Base-by-base conservation (phyloP, 2,797 vertebrate species). In the Microcaecilia unicolor region DNA sequence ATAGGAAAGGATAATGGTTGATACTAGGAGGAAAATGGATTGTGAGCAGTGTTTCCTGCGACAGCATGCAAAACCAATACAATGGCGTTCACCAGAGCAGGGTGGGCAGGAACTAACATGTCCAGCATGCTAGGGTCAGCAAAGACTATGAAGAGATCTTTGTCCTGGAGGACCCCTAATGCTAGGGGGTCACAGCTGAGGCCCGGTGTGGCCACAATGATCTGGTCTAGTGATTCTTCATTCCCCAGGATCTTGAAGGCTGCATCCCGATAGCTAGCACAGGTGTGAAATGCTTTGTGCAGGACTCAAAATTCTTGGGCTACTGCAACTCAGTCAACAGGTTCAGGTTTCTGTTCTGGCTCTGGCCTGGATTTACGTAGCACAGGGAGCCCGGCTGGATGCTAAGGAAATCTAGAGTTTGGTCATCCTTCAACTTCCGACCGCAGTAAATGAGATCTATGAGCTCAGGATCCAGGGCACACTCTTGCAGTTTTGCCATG, bases 61-160 rank as follows among this genome's bases (percentile, higher is more conserved):
- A 98, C 93, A 0, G 95, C 97, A 59, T 97, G 93, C 33, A 98
- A 76, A 19, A 98, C 90, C 48, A 99, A 58, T 51, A 98, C 80
- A 16, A 98, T 95, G 55, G 94, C 94, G 1, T 92, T 98, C 59
- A 98, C 92, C 3, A 99, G 76, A 0, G 93, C 90, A 0, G 96
- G 96, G 55, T 98, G 95, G 9, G 91, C 58, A 3, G 75, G 69
- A 27, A 82, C 71, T 22, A 83, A 34, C 94, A 85, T 78, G 43
- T 99, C 96, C 35, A 99, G 67, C 88, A 98, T 93, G 72, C 24
- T 88, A 2, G 96, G 95, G 64, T 99, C 96, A 25, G 92, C 92
- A 26, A 99, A 99, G 58, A 97, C 91, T 7, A 94, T 88, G 11
- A 99, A 99, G n/a, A 99, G 88, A 64, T 98, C 95, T 70, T 97